Conservation (phyloP, 37 sponge, comb jelly and placozoan species). For the Lycopodina hypogea region DNA sequence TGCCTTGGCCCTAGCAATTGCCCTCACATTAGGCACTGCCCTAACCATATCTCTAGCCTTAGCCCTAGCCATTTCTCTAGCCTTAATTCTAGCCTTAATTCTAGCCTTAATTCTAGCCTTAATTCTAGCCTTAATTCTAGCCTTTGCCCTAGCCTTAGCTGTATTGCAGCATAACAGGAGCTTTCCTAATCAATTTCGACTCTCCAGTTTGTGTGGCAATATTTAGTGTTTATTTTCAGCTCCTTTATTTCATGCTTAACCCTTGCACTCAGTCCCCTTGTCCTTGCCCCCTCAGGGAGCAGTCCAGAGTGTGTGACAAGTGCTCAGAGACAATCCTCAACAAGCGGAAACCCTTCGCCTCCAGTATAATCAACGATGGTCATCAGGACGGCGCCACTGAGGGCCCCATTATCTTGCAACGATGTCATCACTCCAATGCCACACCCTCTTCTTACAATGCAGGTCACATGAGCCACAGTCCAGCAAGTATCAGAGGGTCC, state of each 20-base stretch:
- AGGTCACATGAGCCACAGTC: neutral
- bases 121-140: too few species aligned
- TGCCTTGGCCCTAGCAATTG: too few species aligned
- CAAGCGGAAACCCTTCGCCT: conserved; percentile 38
- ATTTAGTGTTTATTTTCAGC: too few species aligned
- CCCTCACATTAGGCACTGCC: too few species aligned
- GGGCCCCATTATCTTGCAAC: neutral
- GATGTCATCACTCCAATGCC: neutral
- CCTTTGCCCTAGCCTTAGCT: too few species aligned
- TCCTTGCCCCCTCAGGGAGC: conserved; percentile 28
- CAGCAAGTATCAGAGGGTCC: neutral
- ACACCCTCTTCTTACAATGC: neutral
- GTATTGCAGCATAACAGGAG: too few species aligned
- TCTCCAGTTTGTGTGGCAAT: too few species aligned
- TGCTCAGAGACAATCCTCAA: conserved; percentile 35
- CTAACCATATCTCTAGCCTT: too few species aligned
- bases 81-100: too few species aligned
- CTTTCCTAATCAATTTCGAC: too few species aligned
- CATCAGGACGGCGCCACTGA: neutral
- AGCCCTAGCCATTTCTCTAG: too few species aligned
- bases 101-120: too few species aligned
- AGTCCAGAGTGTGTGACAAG: conserved; percentile 46
- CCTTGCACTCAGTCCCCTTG: neutral
- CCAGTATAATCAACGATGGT: conserved; percentile 46
- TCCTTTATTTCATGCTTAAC: neutral